Base-by-base conservation (phyloP, 1,140 invertebrate species). In the Heliconius hermathena region DNA sequence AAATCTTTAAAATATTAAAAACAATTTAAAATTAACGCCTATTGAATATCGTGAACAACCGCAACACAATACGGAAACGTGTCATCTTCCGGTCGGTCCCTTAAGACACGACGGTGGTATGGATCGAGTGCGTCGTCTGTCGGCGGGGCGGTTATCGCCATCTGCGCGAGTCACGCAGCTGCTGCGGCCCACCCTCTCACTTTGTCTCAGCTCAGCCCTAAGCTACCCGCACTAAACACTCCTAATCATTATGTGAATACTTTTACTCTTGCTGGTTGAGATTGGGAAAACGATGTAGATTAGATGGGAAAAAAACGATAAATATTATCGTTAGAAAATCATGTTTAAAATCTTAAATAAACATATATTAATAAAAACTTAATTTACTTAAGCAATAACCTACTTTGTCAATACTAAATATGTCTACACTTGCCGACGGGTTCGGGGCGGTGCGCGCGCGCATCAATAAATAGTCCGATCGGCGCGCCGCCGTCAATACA, bases 381-480 rank as follows among this genome's bases (percentile, higher is more conserved):
- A 11, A 60, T 0, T 26, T 3, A 22, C n/a, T 60, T 60, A 60
- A 60, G n/a, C n/a, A 60, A 11, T 60, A 22, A 29, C 9, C 60
- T 66, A 66, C 4, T 66, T 66, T 66, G 26, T 66, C 22, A 66
- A 29, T 66, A 29, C 54, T 57, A 57, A 22, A 22, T 57, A 57
- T 22, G 54, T 57, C 2, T 16, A n/a, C 26, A 60, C 8, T 29
- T 66, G 60, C 33, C 33, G 33, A 36, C 33, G 33, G 33, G 33
- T 8, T 22, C 20, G 54, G 76, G 80, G 81, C 85, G 84, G 77
- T 84, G 87, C 88, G 88, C 88, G 80, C 82, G 86, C 88, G 89
- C 87, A 85, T 90, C 89, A 87, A 91, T 91, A 92, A 92, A 90
- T 91, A 91, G 88, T 86, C 82, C 85, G 86, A 86, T 90, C 87